Conservation (phyloP, 2,113 vertebrate genomes). For the Hypocryptadius cinnamomeus region DNA sequence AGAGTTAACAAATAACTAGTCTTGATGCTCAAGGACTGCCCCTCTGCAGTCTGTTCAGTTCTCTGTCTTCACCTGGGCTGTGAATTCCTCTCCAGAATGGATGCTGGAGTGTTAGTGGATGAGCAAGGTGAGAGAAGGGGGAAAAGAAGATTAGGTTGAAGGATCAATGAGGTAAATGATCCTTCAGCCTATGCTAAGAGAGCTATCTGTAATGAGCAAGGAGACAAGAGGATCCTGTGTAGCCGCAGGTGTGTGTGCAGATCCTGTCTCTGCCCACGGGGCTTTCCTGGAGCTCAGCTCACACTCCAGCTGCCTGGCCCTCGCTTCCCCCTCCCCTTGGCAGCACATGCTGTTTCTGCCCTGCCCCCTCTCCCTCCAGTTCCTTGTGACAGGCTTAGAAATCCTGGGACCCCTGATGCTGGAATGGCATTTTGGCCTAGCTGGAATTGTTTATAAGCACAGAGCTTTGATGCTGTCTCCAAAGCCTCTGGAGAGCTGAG, state of each 20-base stretch:
- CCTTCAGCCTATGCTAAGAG: neutral
- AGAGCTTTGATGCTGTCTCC: slow-evolving; percentile 49
- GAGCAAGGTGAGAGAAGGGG: neutral
- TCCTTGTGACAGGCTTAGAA: neutral
- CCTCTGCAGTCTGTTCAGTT: neutral
- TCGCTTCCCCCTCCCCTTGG: fast-evolving
- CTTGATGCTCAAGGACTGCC: neutral
- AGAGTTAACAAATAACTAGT: neutral
- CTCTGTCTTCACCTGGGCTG: neutral
- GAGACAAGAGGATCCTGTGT: neutral
- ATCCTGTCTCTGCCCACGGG: fast-evolving
- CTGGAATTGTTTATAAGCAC: slow-evolving; percentile 37
- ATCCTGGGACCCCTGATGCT: neutral
- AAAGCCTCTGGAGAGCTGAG: slow-evolving; percentile 33
- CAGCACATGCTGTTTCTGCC: neutral
- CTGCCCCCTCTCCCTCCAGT: neutral
- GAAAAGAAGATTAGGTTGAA: neutral
- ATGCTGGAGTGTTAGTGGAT: neutral
- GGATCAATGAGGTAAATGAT: neutral
- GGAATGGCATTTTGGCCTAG: slow-evolving; percentile 42
- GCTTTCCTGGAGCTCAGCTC: neutral
- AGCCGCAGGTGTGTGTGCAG: neutral
- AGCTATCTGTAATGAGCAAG: neutral
- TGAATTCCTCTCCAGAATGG: neutral
- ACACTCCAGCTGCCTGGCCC: neutral